Conservation (phyloP, 2,888 invertebrate genomes). For the Chesias legatella region DNA sequence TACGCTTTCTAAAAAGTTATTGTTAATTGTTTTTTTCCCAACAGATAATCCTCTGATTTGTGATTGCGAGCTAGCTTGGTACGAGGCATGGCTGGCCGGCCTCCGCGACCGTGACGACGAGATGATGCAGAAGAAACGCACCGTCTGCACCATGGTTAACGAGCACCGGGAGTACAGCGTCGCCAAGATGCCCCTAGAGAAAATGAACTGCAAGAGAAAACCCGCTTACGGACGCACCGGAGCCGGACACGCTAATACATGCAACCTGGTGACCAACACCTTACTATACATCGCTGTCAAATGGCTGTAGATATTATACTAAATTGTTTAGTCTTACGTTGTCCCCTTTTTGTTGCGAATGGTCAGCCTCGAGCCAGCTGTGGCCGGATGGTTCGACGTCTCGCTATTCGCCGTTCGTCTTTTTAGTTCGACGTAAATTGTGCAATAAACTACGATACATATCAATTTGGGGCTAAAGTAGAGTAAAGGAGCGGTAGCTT, state of each 20-base stretch:
- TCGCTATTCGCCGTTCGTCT: slow-evolving; percentile 46
- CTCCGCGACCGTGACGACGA: slow-evolving; percentile 91
- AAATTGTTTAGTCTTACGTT: slow-evolving; percentile 35
- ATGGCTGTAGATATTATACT: slow-evolving; percentile 52
- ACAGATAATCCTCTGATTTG: slow-evolving; percentile 94
- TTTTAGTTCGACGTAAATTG: slow-evolving; percentile 61
- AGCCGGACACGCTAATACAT: slow-evolving; percentile 39
- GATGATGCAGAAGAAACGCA: slow-evolving; percentile 92
- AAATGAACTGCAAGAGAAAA: slow-evolving; percentile 91
- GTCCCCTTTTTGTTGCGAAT: slow-evolving; percentile 52
- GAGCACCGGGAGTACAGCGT: slow-evolving; percentile 92
- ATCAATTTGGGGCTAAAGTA: slow-evolving; percentile 73
- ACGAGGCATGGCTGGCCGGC: slow-evolving; percentile 89
- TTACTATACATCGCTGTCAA: slow-evolving; percentile 50
- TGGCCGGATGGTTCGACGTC: slow-evolving; percentile 69
- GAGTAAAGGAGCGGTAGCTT: slow-evolving; percentile 69
- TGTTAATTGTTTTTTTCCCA: no score
- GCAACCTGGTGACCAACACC: slow-evolving; percentile 45
- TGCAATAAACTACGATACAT: slow-evolving; percentile 77
- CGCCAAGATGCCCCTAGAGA: slow-evolving; percentile 89
- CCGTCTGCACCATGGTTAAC: slow-evolving; percentile 88
- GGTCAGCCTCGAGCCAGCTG: slow-evolving; percentile 58
- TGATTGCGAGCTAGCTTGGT: slow-evolving; percentile 94
- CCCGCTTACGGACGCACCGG: slow-evolving; percentile 64
- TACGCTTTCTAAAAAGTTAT: no score